Conservation (phyloP, 1,140 invertebrate genomes). For the Zaprionus camerounensis region DNA sequence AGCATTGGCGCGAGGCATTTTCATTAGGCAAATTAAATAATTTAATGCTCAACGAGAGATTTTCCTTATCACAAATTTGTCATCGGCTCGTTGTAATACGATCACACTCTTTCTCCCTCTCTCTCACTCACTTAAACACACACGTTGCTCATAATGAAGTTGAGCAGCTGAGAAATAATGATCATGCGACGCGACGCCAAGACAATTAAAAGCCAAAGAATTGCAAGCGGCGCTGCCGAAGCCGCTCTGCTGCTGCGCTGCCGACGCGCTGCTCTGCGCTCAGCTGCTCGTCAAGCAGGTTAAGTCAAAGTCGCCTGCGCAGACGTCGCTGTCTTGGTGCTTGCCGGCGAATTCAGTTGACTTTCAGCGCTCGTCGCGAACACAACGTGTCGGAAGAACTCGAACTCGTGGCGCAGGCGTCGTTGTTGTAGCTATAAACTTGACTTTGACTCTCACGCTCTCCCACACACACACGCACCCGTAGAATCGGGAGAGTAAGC, state of each 20-base stretch:
- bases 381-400: slow-evolving; percentile 48
- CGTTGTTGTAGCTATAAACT: slow-evolving; percentile 49
- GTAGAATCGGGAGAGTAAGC: slow-evolving; percentile 8
- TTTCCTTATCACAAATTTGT: slow-evolving; percentile 78
- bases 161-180: slow-evolving; percentile 49
- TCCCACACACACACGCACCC: slow-evolving; percentile 29
- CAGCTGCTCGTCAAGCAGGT: slow-evolving; percentile 56
- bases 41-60: slow-evolving; percentile 54
- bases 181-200: slow-evolving; percentile 60
- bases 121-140: not conserved
- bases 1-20: slow-evolving; percentile 36
- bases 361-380: slow-evolving; percentile 60
- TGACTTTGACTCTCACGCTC: slow-evolving; percentile 53
- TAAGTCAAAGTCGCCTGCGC: slow-evolving; percentile 32
- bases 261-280: slow-evolving; percentile 5
- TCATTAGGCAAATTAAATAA: slow-evolving; percentile 64
- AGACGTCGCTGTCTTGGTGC: slow-evolving; percentile 47
- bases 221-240: slow-evolving; percentile 48
- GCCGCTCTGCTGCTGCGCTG: slow-evolving; percentile 6
- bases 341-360: slow-evolving; percentile 59
- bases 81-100: slow-evolving; percentile 72
- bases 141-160: slow-evolving; percentile 76
- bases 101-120: slow-evolving; percentile 17
- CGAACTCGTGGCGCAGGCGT: slow-evolving; percentile 2
- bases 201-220: slow-evolving; percentile 69